Base-by-base conservation (phyloP, 1,140 invertebrate species). In the Rhagoletis zephyria region DNA sequence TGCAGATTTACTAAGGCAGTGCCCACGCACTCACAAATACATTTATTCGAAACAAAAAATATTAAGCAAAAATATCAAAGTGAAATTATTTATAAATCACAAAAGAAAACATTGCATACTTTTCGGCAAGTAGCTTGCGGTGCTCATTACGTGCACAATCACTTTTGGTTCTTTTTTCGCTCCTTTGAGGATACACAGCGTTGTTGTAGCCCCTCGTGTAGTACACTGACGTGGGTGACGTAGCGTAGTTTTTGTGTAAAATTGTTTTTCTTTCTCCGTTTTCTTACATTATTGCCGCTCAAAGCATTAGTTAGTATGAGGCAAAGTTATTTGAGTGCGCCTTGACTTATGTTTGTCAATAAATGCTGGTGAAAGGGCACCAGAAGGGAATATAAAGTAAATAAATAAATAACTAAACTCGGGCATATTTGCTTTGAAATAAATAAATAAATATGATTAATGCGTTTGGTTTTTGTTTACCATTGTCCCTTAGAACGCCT, bases 331-430 rank as follows among this genome's bases (percentile, higher is more conserved):
- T 77, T 77, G 45, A 14, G 45, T n/a, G 14, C 45, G 70, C 70
- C 70, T 19, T 6, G 56, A 81, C 30, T 42, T 81, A 81, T 59
- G 70, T n/a, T 51, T 51, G 51, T 81, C 48, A 56, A 59, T 74
- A n/a, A 74, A 16, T 42, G 67, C 42, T 16, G 0, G 16, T 16
- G 4, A 48, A 6, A 14, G n/a, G 16, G n/a, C 48, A 10, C 51
- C 5, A 56, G 10, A 56, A 56, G 51, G 10, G 51, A 56, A 56
- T 7, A 56, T 0, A 56, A 56, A n/a, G 16, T 63, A 63, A 63
- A 14, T 63, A 63, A 63, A 63, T n/a, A 14, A 12, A 14, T 63
- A 63, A 6, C 16, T 16, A 4, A 16, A 9, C 16, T 63, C 16
- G 61, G 10, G 61, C 2, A 63, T 63, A 63, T 63, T 63, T 63